Evolutionary conservation across 2,888 invertebrate genomes (phyloP), one percentile per base, ranked within the genome.

Genomic region (Idaea aversata): DNA sequence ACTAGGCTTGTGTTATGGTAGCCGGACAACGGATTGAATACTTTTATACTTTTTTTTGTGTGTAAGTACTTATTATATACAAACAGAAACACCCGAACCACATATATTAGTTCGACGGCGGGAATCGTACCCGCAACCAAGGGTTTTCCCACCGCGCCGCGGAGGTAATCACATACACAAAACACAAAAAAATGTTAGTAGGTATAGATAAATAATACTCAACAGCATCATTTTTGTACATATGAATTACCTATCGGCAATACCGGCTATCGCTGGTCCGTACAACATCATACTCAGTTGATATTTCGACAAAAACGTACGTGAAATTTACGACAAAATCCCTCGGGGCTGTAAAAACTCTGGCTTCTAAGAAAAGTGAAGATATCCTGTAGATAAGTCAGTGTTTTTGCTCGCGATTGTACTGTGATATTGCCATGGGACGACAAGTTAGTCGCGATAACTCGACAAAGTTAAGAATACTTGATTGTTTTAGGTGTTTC

Each of bases 341-440:
- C 47, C 47, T 10, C 47, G 10, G 47, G 47, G 47, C 47, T 47
- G 47, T 47, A 47, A 47, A 47, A 47, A 47, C 47, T 47, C 13
- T 5, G 10, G 47, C 47, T 47, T 6, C 25, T 25, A 13, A 13
- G 47, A 47, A 47, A 47, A 47, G 47, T 47, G 47, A 47, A 47
- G 47, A 47, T 47, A 47, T 47, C 47, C 47, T 47, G 47, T 47
- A 47, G 47, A 47, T 47, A 47, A 47, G 47, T 47, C 47, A 47
- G 47, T 47, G 47, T 47, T 47, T 47, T 47, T 47, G 47, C 47
- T 47, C 47, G 10, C 47, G 47, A 47, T 47, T 47, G 47, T 47
- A 47, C 47, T 10, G 47, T 47, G 47, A 47, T 47, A 47, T 47
- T 13, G 47, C 2, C 47, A 13, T 47, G 47, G 47, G 47, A 47